Conservation (phyloP, 2,113 vertebrate species). For the Pavo muticus region DNA sequence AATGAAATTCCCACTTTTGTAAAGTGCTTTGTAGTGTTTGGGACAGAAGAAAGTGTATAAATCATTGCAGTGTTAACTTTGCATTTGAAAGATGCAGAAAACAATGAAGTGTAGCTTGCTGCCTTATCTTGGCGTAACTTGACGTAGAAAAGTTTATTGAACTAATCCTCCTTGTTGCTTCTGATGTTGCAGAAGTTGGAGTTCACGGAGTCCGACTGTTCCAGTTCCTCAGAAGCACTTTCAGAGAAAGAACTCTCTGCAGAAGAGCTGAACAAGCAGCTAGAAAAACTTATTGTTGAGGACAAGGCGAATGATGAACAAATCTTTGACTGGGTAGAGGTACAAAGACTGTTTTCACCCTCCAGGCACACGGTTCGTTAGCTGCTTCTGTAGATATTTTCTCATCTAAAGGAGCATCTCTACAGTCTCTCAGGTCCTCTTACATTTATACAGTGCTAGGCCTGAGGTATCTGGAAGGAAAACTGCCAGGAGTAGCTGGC, state of each 20-base stretch:
- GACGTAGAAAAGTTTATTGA: neutral
- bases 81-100: neutral
- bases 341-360: slow-evolving; percentile 67
- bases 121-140: neutral
- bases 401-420: neutral
- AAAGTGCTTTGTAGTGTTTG: neutral
- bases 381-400: neutral
- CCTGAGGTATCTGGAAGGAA: neutral
- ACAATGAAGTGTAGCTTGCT: neutral
- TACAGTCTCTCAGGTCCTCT: neutral
- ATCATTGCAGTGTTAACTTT: fast-evolving
- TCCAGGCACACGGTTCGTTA: neutral
- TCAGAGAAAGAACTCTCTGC: slow-evolving; percentile 85
- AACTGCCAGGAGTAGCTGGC: neutral
- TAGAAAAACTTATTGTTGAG: slow-evolving; percentile 93
- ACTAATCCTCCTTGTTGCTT: neutral
- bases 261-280: slow-evolving; percentile 88
- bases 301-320: slow-evolving; percentile 95
- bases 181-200: slow-evolving; percentile 89
- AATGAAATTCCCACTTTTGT: neutral
- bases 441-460: neutral
- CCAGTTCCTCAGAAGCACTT: slow-evolving; percentile 82
- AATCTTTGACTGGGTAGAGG: slow-evolving; percentile 99
- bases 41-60: neutral
- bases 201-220: slow-evolving; percentile 86